Percentiles rank a stretch among this genome's conserved stretches.
phyloP scores from a whole-genome alignment of 2,113 vertebrate genomes.

The Archocentrus centrarchus region DNA sequence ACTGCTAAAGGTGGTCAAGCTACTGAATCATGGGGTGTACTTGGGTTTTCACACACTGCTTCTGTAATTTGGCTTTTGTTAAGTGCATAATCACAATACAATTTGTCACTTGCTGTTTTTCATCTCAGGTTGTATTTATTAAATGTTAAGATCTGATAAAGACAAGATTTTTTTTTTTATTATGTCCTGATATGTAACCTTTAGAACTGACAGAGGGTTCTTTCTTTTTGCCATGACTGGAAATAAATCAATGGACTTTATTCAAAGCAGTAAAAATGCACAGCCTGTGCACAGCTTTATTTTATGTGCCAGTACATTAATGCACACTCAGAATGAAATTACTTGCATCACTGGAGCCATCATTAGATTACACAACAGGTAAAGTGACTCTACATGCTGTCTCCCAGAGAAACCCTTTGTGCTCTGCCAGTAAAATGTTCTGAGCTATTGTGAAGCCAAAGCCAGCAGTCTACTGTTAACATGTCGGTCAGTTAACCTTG shows the following conservation, averaged over 20 bases:
- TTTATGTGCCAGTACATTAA: not conserved
- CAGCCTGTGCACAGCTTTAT: not conserved
- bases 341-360: slow-evolving; percentile 10
- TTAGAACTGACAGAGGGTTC: too few relatives aligned
- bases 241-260: too few relatives aligned
- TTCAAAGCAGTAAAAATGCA: not conserved
- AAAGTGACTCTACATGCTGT: slow-evolving; percentile 29
- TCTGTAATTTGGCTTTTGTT: too few relatives aligned
- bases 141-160: too few relatives aligned
- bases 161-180: too few relatives aligned
- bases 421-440: not conserved
- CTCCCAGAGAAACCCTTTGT: slow-evolving; percentile 22
- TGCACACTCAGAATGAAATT: not conserved
- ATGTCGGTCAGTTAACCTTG: not conserved
- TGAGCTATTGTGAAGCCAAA: not conserved
- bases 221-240: too few relatives aligned
- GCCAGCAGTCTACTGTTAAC: not conserved
- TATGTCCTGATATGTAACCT: too few relatives aligned
- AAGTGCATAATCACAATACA: too few relatives aligned
- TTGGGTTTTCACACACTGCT: too few relatives aligned
- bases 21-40: not conserved
- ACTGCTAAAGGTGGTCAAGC: not conserved
- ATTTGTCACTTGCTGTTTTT: too few relatives aligned
- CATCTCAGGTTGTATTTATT: too few relatives aligned
- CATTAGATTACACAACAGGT: slow-evolving; percentile 36